Conservation (phyloP, 2,797 vertebrate genomes). For the Falco peregrinus region DNA sequence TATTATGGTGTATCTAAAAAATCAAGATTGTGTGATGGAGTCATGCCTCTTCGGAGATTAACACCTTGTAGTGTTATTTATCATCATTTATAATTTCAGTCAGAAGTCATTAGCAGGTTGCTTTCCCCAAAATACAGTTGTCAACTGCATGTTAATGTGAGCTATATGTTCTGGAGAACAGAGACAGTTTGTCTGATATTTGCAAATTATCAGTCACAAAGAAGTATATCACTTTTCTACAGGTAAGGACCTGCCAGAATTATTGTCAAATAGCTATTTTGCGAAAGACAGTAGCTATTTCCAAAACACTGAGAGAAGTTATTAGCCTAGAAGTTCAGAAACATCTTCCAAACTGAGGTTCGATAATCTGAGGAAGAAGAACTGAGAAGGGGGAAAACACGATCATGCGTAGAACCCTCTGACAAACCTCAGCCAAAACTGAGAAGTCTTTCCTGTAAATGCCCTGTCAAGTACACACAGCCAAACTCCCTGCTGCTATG, state of each 20-base stretch:
- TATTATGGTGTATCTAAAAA: background rate
- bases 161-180: background rate
- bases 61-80: slow-evolving; percentile 2
- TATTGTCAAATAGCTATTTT: background rate
- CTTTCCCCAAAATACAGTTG: background rate
- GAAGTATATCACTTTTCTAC: background rate
- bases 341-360: background rate
- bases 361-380: background rate
- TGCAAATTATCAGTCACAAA: background rate
- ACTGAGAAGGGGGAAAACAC: background rate
- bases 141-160: background rate
- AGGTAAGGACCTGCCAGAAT: background rate
- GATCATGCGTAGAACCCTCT: background rate
- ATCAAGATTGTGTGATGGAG: background rate
- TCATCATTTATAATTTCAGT: background rate
- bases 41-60: background rate
- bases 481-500: background rate
- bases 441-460: background rate
- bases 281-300: background rate
- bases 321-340: background rate
- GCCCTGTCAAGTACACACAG: background rate
- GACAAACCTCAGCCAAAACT: background rate
- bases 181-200: background rate
- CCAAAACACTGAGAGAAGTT: background rate
- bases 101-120: background rate